Conservation (phyloP, 2,888 invertebrate genomes). For the Trissoscelio sp. region DNA sequence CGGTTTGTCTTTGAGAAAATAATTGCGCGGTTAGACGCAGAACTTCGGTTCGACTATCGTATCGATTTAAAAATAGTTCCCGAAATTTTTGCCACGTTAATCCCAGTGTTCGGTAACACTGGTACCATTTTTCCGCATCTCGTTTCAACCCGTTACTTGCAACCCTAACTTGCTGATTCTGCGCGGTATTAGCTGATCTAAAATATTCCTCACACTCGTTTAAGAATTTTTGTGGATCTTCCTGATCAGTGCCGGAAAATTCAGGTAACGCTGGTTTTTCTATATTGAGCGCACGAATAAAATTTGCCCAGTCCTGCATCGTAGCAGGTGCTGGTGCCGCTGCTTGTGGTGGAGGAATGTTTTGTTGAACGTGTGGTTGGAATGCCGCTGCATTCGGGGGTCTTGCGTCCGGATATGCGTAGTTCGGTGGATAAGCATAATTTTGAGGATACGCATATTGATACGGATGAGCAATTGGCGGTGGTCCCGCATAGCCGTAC, state of each 20-base stretch:
- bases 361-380: no score
- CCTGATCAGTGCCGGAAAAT: conserved; percentile 1
- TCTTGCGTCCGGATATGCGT: no score
- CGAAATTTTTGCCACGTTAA: conserved; percentile 29
- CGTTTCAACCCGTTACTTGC: not conserved
- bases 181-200: not conserved
- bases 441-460: no score
- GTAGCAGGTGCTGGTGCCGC: not conserved
- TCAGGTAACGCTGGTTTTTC: conserved; percentile 6
- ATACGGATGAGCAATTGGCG: no score
- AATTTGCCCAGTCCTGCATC: not conserved
- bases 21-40: conserved; percentile 18
- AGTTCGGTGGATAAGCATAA: no score
- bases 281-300: conserved; percentile 2
- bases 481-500: no score
- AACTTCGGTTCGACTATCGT: not conserved
- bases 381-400: no score
- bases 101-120: conserved; percentile 1
- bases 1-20: conserved; percentile 8
- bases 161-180: not conserved
- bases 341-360: no score
- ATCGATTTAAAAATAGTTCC: conserved; percentile 1
- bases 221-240: conserved; percentile 6
- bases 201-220: conserved; percentile 15
- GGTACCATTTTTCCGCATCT: conserved; percentile 32